Evolutionary conservation across 2,797 vertebrate species (phyloP).

Genomic region (Acrocephalus scirpaceus): DNA sequence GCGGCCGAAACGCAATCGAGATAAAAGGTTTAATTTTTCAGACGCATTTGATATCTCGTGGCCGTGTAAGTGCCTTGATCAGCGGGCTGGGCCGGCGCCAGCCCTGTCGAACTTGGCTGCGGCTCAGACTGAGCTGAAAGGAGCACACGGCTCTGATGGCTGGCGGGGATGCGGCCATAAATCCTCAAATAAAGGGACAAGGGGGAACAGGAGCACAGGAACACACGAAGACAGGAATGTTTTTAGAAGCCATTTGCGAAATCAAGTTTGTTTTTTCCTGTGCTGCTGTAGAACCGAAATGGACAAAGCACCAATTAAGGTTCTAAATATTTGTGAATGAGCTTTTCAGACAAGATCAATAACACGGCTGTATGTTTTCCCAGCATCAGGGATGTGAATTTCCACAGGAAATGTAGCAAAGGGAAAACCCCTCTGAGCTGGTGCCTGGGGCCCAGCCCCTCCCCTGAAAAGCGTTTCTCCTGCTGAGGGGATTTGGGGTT

Average conservation of each 20-base stretch:
- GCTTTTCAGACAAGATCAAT: neutral
- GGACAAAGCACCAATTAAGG: neutral
- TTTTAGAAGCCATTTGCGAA: neutral
- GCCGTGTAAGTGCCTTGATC: neutral
- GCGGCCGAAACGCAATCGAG: neutral
- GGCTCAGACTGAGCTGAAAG: neutral
- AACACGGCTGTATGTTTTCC: fast-evolving
- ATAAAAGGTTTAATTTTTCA: slow-evolving; percentile 27
- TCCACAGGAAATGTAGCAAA: neutral
- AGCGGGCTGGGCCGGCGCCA: neutral
- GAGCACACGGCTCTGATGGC: neutral
- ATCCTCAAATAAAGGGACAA: neutral
- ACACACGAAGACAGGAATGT: neutral
- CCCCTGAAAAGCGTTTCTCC: fast-evolving
- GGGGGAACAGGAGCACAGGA: neutral
- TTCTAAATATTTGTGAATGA: neutral
- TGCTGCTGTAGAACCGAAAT: neutral
- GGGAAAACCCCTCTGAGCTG: neutral
- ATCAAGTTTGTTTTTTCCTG: neutral
- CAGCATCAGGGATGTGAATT: neutral
- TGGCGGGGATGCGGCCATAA: neutral
- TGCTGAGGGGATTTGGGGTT: neutral
- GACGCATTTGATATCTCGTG: neutral
- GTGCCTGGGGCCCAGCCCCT: neutral
- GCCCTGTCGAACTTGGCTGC: neutral